A percentile compares a stretch with the other conserved stretches of the same genome.
These are phyloP conservation scores for Cosmia pyralina DNA, from an alignment of 2,888 invertebrate genomes.

Conservation along the genomic window DNA sequence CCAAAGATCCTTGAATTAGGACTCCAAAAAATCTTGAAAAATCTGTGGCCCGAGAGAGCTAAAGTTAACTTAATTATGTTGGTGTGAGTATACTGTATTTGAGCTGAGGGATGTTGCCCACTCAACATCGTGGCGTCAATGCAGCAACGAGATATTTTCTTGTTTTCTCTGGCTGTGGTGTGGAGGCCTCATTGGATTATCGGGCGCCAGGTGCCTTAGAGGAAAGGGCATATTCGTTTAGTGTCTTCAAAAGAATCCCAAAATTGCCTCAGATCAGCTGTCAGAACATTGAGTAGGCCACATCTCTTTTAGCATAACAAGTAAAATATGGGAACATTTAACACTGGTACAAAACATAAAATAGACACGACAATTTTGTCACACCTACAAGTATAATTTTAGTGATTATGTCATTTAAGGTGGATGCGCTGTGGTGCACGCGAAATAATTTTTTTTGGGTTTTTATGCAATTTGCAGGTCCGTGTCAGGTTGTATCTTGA, in stretches of 20 bases:
- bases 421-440: too few relatives aligned
- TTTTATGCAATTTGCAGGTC: too few relatives aligned
- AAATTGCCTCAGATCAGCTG: not conserved
- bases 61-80: conserved; percentile 25
- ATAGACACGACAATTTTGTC: conserved; percentile 13
- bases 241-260: not conserved
- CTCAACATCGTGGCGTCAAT: not conserved
- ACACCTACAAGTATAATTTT: conserved; percentile 6
- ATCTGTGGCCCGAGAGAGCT: conserved; percentile 44
- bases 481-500: too few relatives aligned
- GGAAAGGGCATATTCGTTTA: not conserved
- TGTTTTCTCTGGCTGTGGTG: not conserved
- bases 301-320: conserved; percentile 16
- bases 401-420: conserved; percentile 41
- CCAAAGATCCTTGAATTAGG: conserved; percentile 46
- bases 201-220: not conserved
- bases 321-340: conserved; percentile 14
- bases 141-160: not conserved
- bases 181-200: not conserved
- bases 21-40: conserved; percentile 48
- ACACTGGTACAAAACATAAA: conserved; percentile 20
- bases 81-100: conserved; percentile 14
- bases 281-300: not conserved
- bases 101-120: conserved; percentile 2
- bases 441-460: too few relatives aligned